phyloP scores from a whole-genome alignment of 2,797 vertebrate genomes.

The Gymnopithys bicolor region DNA sequence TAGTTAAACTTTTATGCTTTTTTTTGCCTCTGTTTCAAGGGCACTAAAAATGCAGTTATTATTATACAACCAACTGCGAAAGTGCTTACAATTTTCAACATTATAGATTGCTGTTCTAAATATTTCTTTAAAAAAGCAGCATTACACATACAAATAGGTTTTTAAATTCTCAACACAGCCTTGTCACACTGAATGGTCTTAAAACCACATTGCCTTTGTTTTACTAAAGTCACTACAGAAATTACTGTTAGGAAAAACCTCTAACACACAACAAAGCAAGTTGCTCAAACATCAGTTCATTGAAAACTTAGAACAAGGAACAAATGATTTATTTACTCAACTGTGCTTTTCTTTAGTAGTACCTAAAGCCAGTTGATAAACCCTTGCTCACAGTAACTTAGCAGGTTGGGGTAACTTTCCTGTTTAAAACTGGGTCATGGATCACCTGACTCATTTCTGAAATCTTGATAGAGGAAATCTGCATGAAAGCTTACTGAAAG shows the following conservation, averaged over 20 bases:
- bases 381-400: background rate
- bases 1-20: too few relatives aligned
- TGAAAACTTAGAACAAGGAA: background rate
- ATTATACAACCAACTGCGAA: background rate
- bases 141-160: background rate
- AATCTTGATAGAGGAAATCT: background rate
- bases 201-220: background rate
- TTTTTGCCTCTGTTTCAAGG: too few relatives aligned
- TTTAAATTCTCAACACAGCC: background rate
- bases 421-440: background rate
- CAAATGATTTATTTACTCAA: background rate
- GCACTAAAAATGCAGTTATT: background rate
- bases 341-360: background rate
- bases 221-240: background rate
- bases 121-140: background rate
- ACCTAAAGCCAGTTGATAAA: background rate
- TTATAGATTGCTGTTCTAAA: background rate
- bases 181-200: background rate
- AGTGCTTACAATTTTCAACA: background rate
- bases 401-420: background rate
- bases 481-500: background rate
- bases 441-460: slow-evolving; percentile 5
- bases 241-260: background rate
- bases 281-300: background rate
- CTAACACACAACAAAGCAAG: background rate